These are phyloP conservation scores for Nysson spinosus DNA, from an alignment of 2,888 invertebrate genomes.

Conservation along the genomic window DNA sequence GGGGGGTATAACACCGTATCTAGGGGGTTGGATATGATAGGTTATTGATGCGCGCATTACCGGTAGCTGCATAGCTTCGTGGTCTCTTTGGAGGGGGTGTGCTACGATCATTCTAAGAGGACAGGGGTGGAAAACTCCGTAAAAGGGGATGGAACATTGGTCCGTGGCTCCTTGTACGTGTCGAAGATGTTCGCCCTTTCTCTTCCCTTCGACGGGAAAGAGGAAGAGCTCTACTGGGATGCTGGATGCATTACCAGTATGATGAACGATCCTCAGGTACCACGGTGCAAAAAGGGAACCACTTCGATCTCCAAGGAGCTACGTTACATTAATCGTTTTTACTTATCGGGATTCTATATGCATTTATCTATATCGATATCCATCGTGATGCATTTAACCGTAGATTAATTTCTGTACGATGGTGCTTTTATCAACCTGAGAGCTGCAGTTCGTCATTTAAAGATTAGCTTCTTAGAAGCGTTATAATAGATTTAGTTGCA, in stretches of 20 bases:
- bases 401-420: not conserved
- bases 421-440: slow-evolving; percentile 6
- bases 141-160: slow-evolving; percentile 23
- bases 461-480: not conserved
- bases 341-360: slow-evolving; percentile 19
- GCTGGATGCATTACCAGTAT: slow-evolving; percentile 67
- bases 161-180: slow-evolving; percentile 43
- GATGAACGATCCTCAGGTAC: slow-evolving; percentile 71
- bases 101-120: slow-evolving; percentile 39
- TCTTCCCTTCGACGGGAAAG: slow-evolving; percentile 30
- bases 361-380: not conserved
- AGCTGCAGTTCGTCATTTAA: not conserved
- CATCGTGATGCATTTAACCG: not conserved
- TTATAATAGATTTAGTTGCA: not conserved
- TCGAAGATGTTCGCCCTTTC: slow-evolving; percentile 52
- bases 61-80: slow-evolving; percentile 58
- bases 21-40: slow-evolving; percentile 68
- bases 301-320: slow-evolving; percentile 29
- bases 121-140: slow-evolving; percentile 33
- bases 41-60: slow-evolving; percentile 74
- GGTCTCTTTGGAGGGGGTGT: slow-evolving; percentile 52
- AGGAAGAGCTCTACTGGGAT: slow-evolving; percentile 46
- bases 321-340: slow-evolving; percentile 48
- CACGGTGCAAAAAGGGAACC: slow-evolving; percentile 49
- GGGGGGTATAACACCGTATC: slow-evolving; percentile 36